Conservation (phyloP, 2,888 invertebrate species). For the Patella caerulea region DNA sequence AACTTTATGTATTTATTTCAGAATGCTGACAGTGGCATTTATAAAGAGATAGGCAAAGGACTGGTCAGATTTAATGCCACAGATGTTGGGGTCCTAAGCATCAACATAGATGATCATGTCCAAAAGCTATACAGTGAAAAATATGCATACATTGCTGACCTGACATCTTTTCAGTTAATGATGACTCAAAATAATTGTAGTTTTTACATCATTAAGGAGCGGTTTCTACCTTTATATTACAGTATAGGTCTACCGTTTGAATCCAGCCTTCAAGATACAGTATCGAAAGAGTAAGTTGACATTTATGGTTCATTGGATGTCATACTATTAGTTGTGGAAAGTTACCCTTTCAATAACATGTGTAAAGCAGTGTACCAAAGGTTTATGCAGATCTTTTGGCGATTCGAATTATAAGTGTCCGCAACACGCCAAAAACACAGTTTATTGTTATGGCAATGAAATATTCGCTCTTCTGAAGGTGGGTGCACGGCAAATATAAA, state of each 20-base stretch:
- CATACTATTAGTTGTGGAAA: no score
- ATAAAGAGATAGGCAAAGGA: constrained; percentile 43
- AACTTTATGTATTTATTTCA: constrained; percentile 25
- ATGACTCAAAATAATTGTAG: constrained; percentile 50
- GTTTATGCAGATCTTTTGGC: no score
- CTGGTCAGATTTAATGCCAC: constrained; percentile 41
- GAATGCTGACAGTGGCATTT: constrained; percentile 42
- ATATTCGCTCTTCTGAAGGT: no score
- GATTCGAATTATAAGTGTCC: no score
- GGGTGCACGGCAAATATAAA: no score
- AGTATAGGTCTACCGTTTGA: constrained; percentile 58
- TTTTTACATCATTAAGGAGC: constrained; percentile 52
- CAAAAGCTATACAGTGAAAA: constrained; percentile 39
- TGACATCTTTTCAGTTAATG: constrained; percentile 46
- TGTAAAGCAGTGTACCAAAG: no score
- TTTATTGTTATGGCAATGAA: no score
- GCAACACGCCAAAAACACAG: no score
- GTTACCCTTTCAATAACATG: neutral
- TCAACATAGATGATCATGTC: constrained; percentile 39
- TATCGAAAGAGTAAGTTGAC: constrained; percentile 56
- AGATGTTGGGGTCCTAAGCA: constrained; percentile 46
- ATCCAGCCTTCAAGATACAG: constrained; percentile 51
- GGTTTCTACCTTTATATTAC: constrained; percentile 55
- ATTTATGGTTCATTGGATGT: no score
- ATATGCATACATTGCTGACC: constrained; percentile 52